These are phyloP conservation scores for Protodeltote pygarga DNA, from an alignment of 2,888 invertebrate genomes.

Conservation along the genomic window DNA sequence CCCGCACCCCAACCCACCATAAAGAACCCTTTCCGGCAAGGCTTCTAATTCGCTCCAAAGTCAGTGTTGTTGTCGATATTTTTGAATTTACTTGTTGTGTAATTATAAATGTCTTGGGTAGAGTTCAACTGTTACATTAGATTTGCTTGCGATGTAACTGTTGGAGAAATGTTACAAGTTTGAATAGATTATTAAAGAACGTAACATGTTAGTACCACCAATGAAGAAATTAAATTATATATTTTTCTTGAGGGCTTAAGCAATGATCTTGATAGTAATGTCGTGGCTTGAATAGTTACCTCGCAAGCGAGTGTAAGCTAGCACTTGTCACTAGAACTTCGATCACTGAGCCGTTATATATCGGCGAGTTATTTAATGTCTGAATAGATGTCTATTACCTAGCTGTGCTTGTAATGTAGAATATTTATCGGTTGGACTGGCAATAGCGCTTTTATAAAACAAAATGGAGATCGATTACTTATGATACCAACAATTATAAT, in stretches of 20 bases:
- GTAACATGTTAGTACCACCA: not conserved
- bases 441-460: constrained; percentile 26
- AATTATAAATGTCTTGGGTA: constrained; percentile 82
- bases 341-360: constrained; percentile 82
- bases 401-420: constrained; percentile 75
- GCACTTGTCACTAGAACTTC: constrained; percentile 61
- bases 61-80: constrained; percentile 82
- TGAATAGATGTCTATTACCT: constrained; percentile 71
- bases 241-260: not conserved
- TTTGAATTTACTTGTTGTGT: constrained; percentile 85
- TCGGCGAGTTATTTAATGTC: constrained; percentile 71
- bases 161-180: not conserved
- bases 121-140: constrained; percentile 42
- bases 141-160: constrained; percentile 20
- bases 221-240: not conserved
- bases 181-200: not conserved
- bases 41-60: constrained; percentile 86
- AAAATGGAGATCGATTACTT: not conserved
- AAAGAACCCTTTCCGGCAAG: constrained; percentile 94
- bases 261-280: not conserved
- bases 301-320: constrained; percentile 21
- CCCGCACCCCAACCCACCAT: constrained; percentile 77
- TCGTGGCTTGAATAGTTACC: not conserved
- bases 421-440: constrained; percentile 43
- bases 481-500: not conserved